Evolutionary conservation across 2,797 vertebrate genomes (phyloP).

Genomic region (Schizopygopsis malacanthus): DNA sequence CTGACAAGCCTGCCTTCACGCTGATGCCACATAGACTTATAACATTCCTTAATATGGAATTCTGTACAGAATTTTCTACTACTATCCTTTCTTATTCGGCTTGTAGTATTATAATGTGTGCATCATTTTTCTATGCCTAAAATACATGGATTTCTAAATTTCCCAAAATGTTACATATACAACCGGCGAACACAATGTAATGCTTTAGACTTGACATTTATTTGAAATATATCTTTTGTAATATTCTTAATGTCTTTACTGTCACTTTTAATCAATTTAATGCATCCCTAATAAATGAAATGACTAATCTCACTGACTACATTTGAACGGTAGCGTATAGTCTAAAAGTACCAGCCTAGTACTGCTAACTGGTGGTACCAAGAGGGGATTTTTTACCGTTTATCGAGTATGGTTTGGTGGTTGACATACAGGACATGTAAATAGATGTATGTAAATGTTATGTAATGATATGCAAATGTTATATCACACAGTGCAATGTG

Average conservation of each 20-base stretch:
- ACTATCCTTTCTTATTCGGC: background rate
- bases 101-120: background rate
- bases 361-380: background rate
- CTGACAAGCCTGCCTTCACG: background rate
- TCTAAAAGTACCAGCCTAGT: background rate
- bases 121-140: background rate
- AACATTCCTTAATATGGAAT: background rate
- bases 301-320: background rate
- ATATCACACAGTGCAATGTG: background rate
- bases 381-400: conserved; percentile 10
- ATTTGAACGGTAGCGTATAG: background rate
- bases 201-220: background rate
- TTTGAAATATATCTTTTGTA: background rate
- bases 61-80: background rate
- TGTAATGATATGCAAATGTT: background rate
- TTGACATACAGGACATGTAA: conserved; percentile 5
- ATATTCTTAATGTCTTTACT: background rate
- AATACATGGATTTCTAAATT: background rate
- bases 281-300: too few species aligned
- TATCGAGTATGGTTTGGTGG: conserved; percentile 23
- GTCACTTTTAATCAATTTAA: background rate
- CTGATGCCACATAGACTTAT: background rate
- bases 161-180: background rate
- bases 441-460: background rate
- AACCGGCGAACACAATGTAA: background rate